These are phyloP conservation scores for Lasaia peninsularis DNA, from an alignment of 1,140 invertebrate genomes.

Conservation along the genomic window DNA sequence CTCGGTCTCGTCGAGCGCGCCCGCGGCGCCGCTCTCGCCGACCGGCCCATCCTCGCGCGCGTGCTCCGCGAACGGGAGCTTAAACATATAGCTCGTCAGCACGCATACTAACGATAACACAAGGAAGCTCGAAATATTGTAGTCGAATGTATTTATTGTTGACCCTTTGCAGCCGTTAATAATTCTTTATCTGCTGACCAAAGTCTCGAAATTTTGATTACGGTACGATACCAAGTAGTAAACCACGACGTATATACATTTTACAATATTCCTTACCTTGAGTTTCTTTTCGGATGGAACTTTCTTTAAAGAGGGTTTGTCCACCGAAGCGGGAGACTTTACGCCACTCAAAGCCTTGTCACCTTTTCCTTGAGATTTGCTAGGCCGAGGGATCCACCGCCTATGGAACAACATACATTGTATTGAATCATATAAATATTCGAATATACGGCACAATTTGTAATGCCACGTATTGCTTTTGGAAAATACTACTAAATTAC, in stretches of 20 bases:
- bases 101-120: not conserved
- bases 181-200: too few species aligned
- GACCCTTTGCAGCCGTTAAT: too few species aligned
- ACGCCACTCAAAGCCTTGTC: slow-evolving; percentile 82
- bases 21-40: slow-evolving; percentile 30
- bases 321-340: slow-evolving; percentile 58
- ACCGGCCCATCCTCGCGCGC: slow-evolving; percentile 64
- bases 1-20: slow-evolving; percentile 81
- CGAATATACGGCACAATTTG: too few species aligned
- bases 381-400: slow-evolving; percentile 92
- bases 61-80: slow-evolving; percentile 60
- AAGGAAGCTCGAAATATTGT: too few species aligned
- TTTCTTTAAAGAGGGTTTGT: slow-evolving; percentile 83
- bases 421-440: too few species aligned
- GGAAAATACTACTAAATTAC: too few species aligned
- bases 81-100: slow-evolving; percentile 6
- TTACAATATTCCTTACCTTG: slow-evolving; percentile 78
- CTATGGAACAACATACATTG: slow-evolving; percentile 53
- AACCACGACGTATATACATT: not conserved
- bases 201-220: too few species aligned
- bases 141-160: too few species aligned
- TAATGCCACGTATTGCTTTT: too few species aligned
- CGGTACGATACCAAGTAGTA: too few species aligned
- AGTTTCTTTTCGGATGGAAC: slow-evolving; percentile 88
- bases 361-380: slow-evolving; percentile 93